Conservation (phyloP, 2,797 vertebrate genomes). For the Pseudocheirus occidentalis region DNA sequence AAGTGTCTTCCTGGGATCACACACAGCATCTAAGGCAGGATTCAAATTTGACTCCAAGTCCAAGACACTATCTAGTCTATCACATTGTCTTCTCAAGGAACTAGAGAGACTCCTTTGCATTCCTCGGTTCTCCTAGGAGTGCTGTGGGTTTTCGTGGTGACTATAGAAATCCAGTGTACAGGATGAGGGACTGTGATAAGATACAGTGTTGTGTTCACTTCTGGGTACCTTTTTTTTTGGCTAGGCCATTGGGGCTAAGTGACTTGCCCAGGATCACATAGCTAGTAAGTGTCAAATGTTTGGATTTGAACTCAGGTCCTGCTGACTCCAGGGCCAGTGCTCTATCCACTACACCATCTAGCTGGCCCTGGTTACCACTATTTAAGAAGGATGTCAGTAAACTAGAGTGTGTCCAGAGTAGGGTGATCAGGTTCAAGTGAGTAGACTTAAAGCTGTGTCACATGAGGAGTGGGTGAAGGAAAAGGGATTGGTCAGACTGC, state of each 20-base stretch:
- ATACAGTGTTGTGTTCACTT: neutral
- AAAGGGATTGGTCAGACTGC: neutral
- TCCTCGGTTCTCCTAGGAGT: neutral
- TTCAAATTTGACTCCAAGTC: neutral
- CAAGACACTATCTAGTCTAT: neutral
- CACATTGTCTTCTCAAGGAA: neutral
- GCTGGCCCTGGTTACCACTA: neutral
- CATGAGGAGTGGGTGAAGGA: neutral
- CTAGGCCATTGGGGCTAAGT: no score
- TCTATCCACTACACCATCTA: no score
- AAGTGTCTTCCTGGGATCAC: neutral
- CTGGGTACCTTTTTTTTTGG: neutral
- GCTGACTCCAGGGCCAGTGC: no score
- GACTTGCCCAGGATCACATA: no score
- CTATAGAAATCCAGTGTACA: neutral
- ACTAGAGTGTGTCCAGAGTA: neutral
- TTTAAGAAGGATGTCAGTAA: constrained; percentile 18
- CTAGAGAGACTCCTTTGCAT: neutral
- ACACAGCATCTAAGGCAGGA: neutral
- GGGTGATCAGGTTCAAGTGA: neutral
- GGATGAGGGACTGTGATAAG: neutral
- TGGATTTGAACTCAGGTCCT: no score
- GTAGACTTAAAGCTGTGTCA: neutral
- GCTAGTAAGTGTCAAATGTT: no score
- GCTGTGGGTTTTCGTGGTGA: neutral